A percentile compares a stretch with the other conserved stretches of the same genome.
Conservation (phyloP, 2,797 vertebrate species). For the Betta splendens region DNA sequence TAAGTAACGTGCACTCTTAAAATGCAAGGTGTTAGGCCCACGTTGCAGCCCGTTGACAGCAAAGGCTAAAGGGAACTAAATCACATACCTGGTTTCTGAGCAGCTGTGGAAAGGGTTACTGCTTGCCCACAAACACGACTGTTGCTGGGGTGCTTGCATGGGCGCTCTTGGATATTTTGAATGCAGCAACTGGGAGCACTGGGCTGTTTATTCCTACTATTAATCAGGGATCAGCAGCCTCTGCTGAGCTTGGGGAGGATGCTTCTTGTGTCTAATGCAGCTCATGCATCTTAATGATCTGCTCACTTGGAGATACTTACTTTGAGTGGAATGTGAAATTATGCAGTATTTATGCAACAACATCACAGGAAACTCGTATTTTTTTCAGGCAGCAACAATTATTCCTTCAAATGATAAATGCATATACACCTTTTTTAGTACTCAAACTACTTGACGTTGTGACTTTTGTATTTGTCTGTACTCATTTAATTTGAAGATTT, state of each 20-base stretch:
- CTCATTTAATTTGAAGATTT: conserved; percentile 14
- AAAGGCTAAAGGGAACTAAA: conserved; percentile 23
- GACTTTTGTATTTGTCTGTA: conserved; percentile 40
- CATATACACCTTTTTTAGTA: conserved; percentile 2
- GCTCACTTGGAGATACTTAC: conserved; percentile 9
- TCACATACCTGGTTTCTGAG: conserved; percentile 33
- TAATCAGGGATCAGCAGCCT: conserved; percentile 42
- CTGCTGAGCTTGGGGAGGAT: conserved; percentile 40
- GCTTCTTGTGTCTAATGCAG: conserved; percentile 28
- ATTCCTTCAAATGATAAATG: conserved; percentile 21
- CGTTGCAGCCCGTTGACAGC: conserved; percentile 42
- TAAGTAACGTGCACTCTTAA: conserved; percentile 13
- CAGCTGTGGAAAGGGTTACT: conserved; percentile 22
- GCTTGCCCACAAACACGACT: conserved; percentile 38
- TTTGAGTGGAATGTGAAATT: conserved; percentile 22
- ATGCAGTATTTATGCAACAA: conserved; percentile 26
- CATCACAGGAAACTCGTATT: conserved; percentile 4
- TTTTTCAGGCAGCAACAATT: conserved; percentile 19
- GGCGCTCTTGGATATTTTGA: conserved; percentile 45
- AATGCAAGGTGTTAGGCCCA: conserved; percentile 13
- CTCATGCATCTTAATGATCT: conserved; percentile 19
- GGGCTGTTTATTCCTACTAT: conserved; percentile 23
- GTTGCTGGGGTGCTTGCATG: conserved; percentile 51
- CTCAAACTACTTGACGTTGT: conserved; percentile 21
- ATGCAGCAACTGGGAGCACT: conserved; percentile 18